Evolutionary conservation across 2,797 vertebrate genomes (phyloP), one percentile per base, ranked within the genome.

Genomic region (Galaxias olidus): DNA sequence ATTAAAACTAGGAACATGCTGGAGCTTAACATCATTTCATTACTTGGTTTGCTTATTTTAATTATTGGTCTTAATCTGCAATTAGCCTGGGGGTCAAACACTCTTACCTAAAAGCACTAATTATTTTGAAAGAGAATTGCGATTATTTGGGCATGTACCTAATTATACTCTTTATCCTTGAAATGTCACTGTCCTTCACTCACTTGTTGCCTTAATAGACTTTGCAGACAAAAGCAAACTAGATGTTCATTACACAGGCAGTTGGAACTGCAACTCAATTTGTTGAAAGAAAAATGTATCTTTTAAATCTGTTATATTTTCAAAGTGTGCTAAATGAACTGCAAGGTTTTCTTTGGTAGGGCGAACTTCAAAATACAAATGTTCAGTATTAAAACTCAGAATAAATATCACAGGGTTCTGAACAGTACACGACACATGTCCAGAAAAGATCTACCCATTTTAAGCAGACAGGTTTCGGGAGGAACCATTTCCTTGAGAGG

Each of bases 61-160:
- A 92, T 93, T 90, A 90, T 83, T 77, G 73, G 76, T 71, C 79
- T 74, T 92, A 91, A 93, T 92, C 90, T 89, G 86, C 82, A 92
- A 91, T 91, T 92, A 91, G 86, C 90, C 85, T 68, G 67, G 83
- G 90, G 89, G 89, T 93, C 89, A 92, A 75, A 71, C 76, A 81
- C 83, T 83, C 76, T 84, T 80, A 78, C 74, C 73, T 82, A 76
- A 86, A 88, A 86, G 83, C 71, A 66, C 48, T 65, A 80, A 89
- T 79, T 88, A 86, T 89, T 90, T 86, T 86, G 75, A 88, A 85
- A 81, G 74, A 55, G 56, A 65, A 77, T 77, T 74, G 68, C 83
- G 87, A 85, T 76, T 85, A 86, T 86, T 87, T 86, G 64, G 76
- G 75, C 69, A 71, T 87, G 73, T 80, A 85, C 84, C 91, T 90